Percentiles rank a stretch among this genome's conserved stretches.
phyloP scores from a whole-genome alignment of 2,888 invertebrate species.

The Pediacus dermestoides region DNA sequence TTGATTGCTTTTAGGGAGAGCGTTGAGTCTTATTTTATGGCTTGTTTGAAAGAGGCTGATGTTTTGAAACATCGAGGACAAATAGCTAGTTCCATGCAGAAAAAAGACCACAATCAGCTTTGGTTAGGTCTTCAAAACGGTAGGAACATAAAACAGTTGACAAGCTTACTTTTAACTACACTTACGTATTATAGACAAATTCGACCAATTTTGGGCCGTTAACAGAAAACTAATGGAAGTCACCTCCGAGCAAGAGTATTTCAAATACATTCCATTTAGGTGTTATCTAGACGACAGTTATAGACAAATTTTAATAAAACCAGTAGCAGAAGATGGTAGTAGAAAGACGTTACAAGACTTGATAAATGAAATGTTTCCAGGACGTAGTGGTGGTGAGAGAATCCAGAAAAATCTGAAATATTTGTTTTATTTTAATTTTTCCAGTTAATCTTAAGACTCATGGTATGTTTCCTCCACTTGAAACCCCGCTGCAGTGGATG shows the following conservation, averaged over 20 bases:
- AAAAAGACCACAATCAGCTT: constrained; percentile 93
- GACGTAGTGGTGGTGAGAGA: constrained; percentile 50
- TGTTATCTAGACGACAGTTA: constrained; percentile 72
- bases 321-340: constrained; percentile 70
- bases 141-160: constrained; percentile 43
- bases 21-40: constrained; percentile 92
- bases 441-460: constrained; percentile 78
- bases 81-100: constrained; percentile 87
- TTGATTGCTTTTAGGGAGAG: constrained; percentile 64
- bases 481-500: constrained; percentile 94
- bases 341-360: constrained; percentile 70
- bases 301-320: constrained; percentile 71
- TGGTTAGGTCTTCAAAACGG: constrained; percentile 94
- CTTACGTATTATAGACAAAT: constrained; percentile 75
- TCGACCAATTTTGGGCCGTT: constrained; percentile 98
- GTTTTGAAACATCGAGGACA: constrained; percentile 92
- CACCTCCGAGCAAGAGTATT: constrained; percentile 72
- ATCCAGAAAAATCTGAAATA: no score
- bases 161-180: neutral
- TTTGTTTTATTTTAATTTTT: constrained; percentile 43
- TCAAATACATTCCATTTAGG: constrained; percentile 86
- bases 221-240: constrained; percentile 94
- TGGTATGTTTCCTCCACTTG: constrained; percentile 80
- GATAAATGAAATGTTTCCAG: constrained; percentile 66
- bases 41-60: constrained; percentile 96